Conservation (phyloP, 2,797 vertebrate genomes). For the Acanthurus lineatus region DNA sequence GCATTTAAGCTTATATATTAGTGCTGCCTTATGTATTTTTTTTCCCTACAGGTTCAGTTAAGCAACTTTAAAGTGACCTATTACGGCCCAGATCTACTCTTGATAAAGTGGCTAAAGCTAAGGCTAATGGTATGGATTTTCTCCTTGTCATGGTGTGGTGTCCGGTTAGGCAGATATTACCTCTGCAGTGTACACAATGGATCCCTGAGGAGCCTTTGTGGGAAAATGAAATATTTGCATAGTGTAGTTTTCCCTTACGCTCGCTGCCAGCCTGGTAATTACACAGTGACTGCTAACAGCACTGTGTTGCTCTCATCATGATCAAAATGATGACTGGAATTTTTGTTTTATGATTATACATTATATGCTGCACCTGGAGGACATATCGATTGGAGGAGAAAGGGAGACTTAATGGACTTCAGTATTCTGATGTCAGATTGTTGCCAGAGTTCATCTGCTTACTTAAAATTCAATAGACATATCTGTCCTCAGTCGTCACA, state of each 20-base stretch:
- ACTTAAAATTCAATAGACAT: constrained; percentile 32
- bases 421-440: constrained; percentile 38
- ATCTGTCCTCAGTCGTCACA: neutral
- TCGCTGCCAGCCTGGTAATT: constrained; percentile 71
- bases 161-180: constrained; percentile 49
- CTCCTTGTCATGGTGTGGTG: neutral
- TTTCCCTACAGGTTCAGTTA: constrained; percentile 9
- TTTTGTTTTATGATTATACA: constrained; percentile 70
- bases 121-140: constrained; percentile 38
- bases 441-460: constrained; percentile 19
- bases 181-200: constrained; percentile 55
- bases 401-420: constrained; percentile 41
- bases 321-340: constrained; percentile 65
- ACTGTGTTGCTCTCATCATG: constrained; percentile 69
- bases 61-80: constrained; percentile 36
- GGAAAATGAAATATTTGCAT: constrained; percentile 69
- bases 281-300: constrained; percentile 64
- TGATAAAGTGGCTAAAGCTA: constrained; percentile 29
- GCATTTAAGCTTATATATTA: constrained; percentile 40
- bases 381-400: constrained; percentile 45
- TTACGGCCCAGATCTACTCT: constrained; percentile 16
- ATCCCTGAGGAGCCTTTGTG: constrained; percentile 63
- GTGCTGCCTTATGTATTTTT: constrained; percentile 1
- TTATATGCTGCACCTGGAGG: constrained; percentile 64
- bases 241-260: constrained; percentile 59